Evolutionary conservation across 2,113 vertebrate species (phyloP), one percentile per base, ranked within the genome.

Genomic region (Melanerpes formicivorus): DNA sequence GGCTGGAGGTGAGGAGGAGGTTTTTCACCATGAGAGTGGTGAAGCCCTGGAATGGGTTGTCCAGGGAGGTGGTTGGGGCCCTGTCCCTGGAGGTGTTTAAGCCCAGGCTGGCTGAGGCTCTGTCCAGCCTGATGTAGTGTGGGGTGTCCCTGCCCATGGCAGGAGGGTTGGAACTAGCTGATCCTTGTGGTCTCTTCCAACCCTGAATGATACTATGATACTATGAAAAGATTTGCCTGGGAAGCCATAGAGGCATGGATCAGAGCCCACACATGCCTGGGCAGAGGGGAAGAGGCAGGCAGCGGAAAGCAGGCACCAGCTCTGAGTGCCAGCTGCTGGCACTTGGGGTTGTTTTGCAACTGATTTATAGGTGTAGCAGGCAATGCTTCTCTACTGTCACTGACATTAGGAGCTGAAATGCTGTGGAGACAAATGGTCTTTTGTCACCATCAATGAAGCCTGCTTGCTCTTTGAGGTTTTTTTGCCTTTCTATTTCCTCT

Each of bases 311-410:
- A 80, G 55, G 82, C 76, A 60, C 77, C 3, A 2, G 75, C n/a
- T 50, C 56, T 6, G 60, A 17, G 27, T 79, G 11, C 80, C 15
- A 56, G 11, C 63, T 84, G 88, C 52, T 79, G 66, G 81, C 34
- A 21, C 73, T 64, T 11, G 0, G 16, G 34, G 40, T 27, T 95
- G 94, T 70, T 97, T 82, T 80, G 90, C 77, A 80, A 34, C 5
- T 95, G 96, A 96, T 95, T 97, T 96, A 93, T 87, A 89, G 0
- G 1, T 80, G 89, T 87, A 96, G 81, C 84, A 83, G 67, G 91
- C 92, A 95, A 69, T 44, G 93, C 80, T 96, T 95, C 90, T 91
- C 92, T 55, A 66, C 92, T 82, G 84, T 88, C 88, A 83, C 84
- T 46, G 67, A 54, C 92, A 62, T 44, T 64, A 93, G 82, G 87